Conservation (phyloP, 2,797 vertebrate species). For the Enteromius unitaeniatus region DNA sequence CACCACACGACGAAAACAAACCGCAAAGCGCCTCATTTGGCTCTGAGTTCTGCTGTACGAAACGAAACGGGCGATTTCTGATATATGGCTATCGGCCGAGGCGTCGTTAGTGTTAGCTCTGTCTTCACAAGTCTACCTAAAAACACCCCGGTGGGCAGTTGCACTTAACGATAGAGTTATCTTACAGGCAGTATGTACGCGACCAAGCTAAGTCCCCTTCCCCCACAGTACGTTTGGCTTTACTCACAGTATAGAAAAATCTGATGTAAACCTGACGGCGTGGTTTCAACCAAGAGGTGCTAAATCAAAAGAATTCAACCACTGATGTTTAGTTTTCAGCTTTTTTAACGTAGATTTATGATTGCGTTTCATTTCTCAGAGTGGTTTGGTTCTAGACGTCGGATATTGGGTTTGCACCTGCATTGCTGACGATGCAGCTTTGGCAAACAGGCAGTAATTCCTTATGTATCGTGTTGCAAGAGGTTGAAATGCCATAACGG, state of each 20-base stretch:
- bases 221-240: conserved; percentile 63
- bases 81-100: conserved; percentile 58
- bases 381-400: conserved; percentile 56
- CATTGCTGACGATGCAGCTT: conserved; percentile 61
- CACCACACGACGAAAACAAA: conserved; percentile 65
- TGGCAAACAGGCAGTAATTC: conserved; percentile 42
- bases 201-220: conserved; percentile 46
- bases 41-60: conserved; percentile 58
- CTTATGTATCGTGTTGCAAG: conserved; percentile 44
- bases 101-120: conserved; percentile 45
- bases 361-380: conserved; percentile 63
- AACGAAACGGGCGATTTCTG: conserved; percentile 48
- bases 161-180: conserved; percentile 44
- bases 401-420: conserved; percentile 46
- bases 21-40: conserved; percentile 60
- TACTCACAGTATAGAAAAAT: conserved; percentile 63
- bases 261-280: conserved; percentile 56
- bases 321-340: conserved; percentile 45
- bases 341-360: conserved; percentile 60
- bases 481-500: conserved; percentile 39
- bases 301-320: conserved; percentile 56
- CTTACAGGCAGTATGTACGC: conserved; percentile 59
- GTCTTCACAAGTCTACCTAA: conserved; percentile 35
- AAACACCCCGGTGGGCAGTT: conserved; percentile 33
- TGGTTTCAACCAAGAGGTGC: conserved; percentile 58